Base-by-base conservation (phyloP, 2,113 vertebrate genomes). In the Pteronura brasiliensis region DNA sequence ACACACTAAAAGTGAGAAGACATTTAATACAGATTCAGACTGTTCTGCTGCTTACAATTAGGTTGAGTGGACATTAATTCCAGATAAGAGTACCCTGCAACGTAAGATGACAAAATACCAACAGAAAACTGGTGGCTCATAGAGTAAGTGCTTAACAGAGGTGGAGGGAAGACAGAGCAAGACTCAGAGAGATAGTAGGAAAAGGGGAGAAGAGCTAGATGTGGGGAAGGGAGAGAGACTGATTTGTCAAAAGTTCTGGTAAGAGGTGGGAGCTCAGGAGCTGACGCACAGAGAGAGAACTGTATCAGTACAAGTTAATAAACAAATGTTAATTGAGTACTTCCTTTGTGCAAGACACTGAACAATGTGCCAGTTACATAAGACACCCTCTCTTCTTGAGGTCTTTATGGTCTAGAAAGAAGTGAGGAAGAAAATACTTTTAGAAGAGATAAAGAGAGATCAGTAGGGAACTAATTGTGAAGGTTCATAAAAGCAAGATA, bases 361-460 rank as follows among this genome's bases (percentile, higher is more conserved):
- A 71, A 42, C 4, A 8, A 44, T 1, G 8, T 15, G 72, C 74
- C 42, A 25, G 9, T 7, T 36, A 7, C 9, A 18, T 31, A 25
- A 52, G 11, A 20, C 21, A 9, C 44, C 55, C 74, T 74, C 23
- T 90, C 36, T 65, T n/a, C 81, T 23, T 20, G 42, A 74, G 6
- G 9, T 44, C 7, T 31, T 25, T 14, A 14, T 2, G 10, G 42
- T 85, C n/a, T 65, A 27, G 63, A 5, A 47, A 74, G 55, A 31
- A 81, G 52, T 44, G 44, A 96, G n/a, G 55, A 81, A 59, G n/a
- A 67, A 95, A 84, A 77, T 17, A 29, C 63, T 42, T 29, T 65
- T 12, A 39, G 14, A 39, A 39, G 34, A 71, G 52, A 13, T 10
- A 12, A 83, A 77, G 71, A 49, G 14, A 72, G 42, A 92, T 42